Evolutionary conservation across 2,113 vertebrate species (phyloP).

Genomic region (Ellobius talpinus): DNA sequence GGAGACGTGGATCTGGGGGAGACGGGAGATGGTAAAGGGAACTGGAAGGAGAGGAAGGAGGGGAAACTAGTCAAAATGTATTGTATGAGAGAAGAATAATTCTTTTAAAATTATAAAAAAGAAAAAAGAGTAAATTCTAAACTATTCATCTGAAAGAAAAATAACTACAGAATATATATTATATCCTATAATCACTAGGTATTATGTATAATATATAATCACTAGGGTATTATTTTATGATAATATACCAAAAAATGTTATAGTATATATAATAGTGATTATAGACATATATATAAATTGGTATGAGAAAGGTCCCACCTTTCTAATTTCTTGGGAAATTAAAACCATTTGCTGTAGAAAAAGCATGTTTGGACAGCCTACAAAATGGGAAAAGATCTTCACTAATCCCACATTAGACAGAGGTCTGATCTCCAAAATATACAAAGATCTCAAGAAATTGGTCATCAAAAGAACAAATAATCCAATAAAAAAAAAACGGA

Average conservation of each 20-base stretch:
- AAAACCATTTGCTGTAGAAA: conserved; percentile 12
- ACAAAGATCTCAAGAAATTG: too few species aligned
- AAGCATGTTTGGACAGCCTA: background rate
- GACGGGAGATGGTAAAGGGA: background rate
- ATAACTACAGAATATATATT: background rate
- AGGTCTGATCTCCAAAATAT: too few species aligned
- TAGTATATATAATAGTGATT: background rate
- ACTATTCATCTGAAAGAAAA: background rate
- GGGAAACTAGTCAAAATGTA: background rate
- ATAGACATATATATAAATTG: background rate
- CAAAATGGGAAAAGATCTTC: too few species aligned
- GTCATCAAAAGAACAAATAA: too few species aligned
- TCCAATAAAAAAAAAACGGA: too few species aligned
- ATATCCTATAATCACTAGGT: background rate
- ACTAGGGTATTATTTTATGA: too few species aligned
- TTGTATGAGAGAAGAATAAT: too few species aligned
- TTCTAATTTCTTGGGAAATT: background rate
- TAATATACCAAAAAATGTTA: too few species aligned
- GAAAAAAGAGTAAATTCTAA: background rate
- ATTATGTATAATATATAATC: too few species aligned
- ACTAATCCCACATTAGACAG: too few species aligned
- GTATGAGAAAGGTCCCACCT: background rate
- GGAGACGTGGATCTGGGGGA: background rate
- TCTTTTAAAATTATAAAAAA: too few species aligned
- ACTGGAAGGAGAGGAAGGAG: background rate